Base-by-base conservation (phyloP, 2,888 invertebrate species). In the Euproctis similis region DNA sequence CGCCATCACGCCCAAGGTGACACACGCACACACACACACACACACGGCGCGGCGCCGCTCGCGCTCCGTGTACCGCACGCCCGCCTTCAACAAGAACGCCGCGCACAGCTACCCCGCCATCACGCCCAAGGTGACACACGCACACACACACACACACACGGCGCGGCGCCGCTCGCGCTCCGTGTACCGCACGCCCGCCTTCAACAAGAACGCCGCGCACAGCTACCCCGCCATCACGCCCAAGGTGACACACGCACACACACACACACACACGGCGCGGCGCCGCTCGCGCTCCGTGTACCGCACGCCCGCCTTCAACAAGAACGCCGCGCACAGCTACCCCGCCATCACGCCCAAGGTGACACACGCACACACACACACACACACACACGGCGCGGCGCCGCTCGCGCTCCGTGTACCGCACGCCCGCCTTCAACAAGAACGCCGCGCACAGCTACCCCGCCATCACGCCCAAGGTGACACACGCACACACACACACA, bases 311-410 rank as follows among this genome's bases (percentile, higher is more conserved):
- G 70, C 71, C 0, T 76, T 71, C 38, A 76, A 67, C 52, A 78
- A 71, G 60, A 69, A 60, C 22, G 42, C 64, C 0, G 22, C 0
- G 18, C 44, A 19, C 33, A 57, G 39, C 49, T 81, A 75, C 37
- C 81, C 84, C 0, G 59, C 59, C n/a, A 84, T 85, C 34, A 84
- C 84, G 1, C 84, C 84, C 2, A 84, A 85, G 71, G 84, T 81
- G 32, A 31, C n/a, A n/a, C n/a, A n/a, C n/a, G n/a, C n/a, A n/a
- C n/a, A n/a, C n/a, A n/a, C n/a, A n/a, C n/a, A n/a, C n/a, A n/a
- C n/a, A n/a, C n/a, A n/a, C n/a, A n/a, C n/a, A n/a, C 26, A 43
- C 43, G 0, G 50, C 48, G 42, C 53, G 68, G 0, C 64, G 73
- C 0, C 71, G 65, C 9, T 73, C 75, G 12, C 66, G 68, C 32